Conservation (phyloP, 1,140 invertebrate species). For the Orchesella cincta region DNA sequence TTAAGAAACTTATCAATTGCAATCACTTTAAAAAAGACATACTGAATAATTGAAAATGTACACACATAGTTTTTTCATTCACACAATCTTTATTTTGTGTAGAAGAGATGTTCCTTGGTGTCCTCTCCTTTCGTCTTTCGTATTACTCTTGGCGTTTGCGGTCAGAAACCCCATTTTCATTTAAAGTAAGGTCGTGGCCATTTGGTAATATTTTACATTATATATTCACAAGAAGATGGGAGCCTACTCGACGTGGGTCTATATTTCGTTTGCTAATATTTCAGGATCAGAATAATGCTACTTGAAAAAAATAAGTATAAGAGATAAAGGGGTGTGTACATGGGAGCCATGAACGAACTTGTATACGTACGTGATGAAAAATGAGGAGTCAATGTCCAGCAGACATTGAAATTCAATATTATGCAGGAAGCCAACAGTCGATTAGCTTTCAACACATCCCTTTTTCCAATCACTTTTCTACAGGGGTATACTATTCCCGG, state of each 20-base stretch:
- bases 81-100: too few relatives aligned
- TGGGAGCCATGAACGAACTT: background rate
- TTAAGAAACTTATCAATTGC: too few relatives aligned
- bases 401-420: conserved; percentile 10
- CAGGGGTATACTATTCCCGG: background rate
- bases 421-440: background rate
- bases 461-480: too few relatives aligned
- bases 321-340: too few relatives aligned
- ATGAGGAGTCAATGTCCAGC: conserved; percentile 7
- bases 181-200: background rate
- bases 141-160: too few relatives aligned
- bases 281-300: too few relatives aligned
- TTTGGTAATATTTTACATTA: background rate
- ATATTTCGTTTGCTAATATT: background rate
- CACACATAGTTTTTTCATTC: too few relatives aligned
- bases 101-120: too few relatives aligned
- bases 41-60: too few relatives aligned
- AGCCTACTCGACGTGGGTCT: background rate
- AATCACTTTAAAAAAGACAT: too few relatives aligned
- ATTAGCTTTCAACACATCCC: conserved; percentile 10
- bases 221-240: background rate
- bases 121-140: too few relatives aligned
- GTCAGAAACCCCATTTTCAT: conserved; percentile 8
- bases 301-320: too few relatives aligned
- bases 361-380: background rate